Evolutionary conservation across 1,140 invertebrate genomes (phyloP).

Genomic region (Goniozus legneri): DNA sequence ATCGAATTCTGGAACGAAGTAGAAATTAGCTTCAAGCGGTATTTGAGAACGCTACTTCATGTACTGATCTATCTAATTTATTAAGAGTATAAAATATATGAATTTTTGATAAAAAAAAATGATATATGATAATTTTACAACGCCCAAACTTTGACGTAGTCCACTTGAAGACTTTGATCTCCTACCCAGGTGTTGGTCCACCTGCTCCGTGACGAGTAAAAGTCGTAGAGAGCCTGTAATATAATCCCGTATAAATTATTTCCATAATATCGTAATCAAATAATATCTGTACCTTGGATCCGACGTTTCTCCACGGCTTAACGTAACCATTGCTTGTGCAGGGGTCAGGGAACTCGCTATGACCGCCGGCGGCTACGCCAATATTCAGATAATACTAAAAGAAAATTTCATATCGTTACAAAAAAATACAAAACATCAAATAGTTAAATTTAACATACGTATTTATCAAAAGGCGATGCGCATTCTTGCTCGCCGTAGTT

Average conservation of each 20-base stretch:
- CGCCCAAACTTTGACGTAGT: slow-evolving; percentile 63
- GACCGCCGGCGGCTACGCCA: slow-evolving; percentile 71
- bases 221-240: slow-evolving; percentile 53
- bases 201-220: slow-evolving; percentile 44
- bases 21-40: too few relatives aligned
- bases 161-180: slow-evolving; percentile 58
- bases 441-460: not conserved
- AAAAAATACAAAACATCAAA: slow-evolving; percentile 2
- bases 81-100: too few relatives aligned
- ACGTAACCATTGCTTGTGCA: slow-evolving; percentile 27
- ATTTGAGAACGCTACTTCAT: too few relatives aligned
- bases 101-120: too few relatives aligned
- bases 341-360: slow-evolving; percentile 67
- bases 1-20: too few relatives aligned
- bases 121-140: slow-evolving; percentile 38
- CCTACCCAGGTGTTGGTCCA: slow-evolving; percentile 63
- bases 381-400: slow-evolving; percentile 72
- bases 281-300: slow-evolving; percentile 32
- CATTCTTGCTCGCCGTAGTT: slow-evolving; percentile 48
- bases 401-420: slow-evolving; percentile 11
- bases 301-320: slow-evolving; percentile 71
- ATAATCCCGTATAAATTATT: not conserved
- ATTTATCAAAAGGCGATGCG: slow-evolving; percentile 65
- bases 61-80: too few relatives aligned
- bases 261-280: not conserved